These are phyloP conservation scores for Pogonocichla stellata DNA, from an alignment of 2,113 vertebrate genomes.

Conservation along the genomic window DNA sequence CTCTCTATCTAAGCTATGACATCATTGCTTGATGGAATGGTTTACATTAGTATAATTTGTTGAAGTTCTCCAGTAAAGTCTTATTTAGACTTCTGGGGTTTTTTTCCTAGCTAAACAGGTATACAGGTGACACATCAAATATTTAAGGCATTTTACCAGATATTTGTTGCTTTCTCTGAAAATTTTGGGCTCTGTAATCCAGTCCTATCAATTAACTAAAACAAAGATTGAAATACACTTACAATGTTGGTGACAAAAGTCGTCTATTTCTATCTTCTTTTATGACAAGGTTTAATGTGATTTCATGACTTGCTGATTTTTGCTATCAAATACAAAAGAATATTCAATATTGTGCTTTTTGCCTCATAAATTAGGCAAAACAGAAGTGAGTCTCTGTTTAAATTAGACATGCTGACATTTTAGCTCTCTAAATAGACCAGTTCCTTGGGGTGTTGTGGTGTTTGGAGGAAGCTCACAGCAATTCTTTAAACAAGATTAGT, in stretches of 20 bases:
- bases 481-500: conserved; percentile 1
- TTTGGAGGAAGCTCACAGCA: not conserved
- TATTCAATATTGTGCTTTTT: not conserved
- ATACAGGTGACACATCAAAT: not conserved
- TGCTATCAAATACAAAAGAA: not conserved
- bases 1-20: not conserved
- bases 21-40: not conserved
- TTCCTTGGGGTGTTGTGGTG: not conserved
- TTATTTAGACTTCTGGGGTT: not conserved
- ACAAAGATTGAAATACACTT: not conserved
- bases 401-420: not conserved
- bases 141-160: not conserved
- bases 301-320: not conserved
- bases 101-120: not conserved
- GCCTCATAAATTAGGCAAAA: conserved; percentile 6
- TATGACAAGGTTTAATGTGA: not conserved
- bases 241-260: not conserved
- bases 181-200: not conserved
- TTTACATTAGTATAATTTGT: not conserved
- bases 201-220: not conserved
- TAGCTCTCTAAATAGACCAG: not conserved
- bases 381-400: not conserved
- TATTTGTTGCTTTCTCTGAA: not conserved
- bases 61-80: not conserved
- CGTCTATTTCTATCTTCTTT: not conserved